Conservation (phyloP, 2,797 vertebrate species). For the Enteromius treurensis region DNA sequence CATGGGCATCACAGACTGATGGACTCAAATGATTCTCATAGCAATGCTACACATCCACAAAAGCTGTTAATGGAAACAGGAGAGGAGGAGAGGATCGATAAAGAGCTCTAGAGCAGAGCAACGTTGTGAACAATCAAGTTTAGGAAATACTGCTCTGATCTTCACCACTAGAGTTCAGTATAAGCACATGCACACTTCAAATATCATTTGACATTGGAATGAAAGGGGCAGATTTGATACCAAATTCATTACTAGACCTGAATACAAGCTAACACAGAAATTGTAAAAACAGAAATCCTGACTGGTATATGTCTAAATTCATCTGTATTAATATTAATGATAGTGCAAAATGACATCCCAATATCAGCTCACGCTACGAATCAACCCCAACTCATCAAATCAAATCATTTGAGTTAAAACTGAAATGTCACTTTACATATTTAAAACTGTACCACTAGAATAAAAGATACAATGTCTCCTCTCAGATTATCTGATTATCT, state of each 20-base stretch:
- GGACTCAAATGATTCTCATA: neutral
- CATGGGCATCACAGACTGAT: neutral
- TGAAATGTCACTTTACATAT: neutral
- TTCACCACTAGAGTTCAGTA: conserved; percentile 40
- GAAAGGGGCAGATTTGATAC: neutral
- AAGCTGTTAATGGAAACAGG: neutral
- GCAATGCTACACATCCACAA: neutral
- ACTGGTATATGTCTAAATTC: neutral
- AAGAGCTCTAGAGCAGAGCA: neutral
- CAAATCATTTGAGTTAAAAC: neutral
- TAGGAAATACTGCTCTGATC: neutral
- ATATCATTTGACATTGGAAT: neutral
- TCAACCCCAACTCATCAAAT: neutral
- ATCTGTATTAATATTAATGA: neutral
- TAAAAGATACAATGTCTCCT: neutral
- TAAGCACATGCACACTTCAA: conserved; percentile 52
- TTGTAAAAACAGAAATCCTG: too few species aligned
- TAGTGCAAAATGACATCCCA: neutral
- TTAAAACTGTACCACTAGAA: neutral
- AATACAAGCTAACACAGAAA: neutral
- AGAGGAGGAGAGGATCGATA: neutral
- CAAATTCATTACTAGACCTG: neutral
- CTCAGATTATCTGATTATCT: neutral
- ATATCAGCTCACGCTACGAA: neutral
- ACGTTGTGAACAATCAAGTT: neutral